Percentiles rank a stretch among this genome's conserved stretches.
Conservation (phyloP, 2,888 invertebrate genomes). For the Torymus auratus region DNA sequence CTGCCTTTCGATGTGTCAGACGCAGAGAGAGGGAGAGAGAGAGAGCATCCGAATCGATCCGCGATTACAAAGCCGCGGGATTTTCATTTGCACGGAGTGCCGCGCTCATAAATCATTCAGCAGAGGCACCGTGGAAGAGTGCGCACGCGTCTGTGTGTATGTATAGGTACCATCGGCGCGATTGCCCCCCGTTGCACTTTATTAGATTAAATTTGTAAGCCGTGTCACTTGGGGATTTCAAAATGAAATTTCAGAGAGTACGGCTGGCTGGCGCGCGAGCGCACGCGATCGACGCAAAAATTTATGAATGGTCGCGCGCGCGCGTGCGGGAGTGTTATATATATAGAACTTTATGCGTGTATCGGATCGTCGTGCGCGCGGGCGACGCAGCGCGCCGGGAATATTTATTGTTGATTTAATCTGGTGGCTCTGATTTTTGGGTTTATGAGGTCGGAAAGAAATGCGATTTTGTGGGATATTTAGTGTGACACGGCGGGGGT, state of each 20-base stretch:
- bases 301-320: slow-evolving; percentile 8
- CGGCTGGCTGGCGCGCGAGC: background rate
- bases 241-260: slow-evolving; percentile 18
- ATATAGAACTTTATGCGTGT: too few relatives aligned
- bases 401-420: slow-evolving; percentile 4
- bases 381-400: background rate
- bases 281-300: background rate
- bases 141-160: background rate
- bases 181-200: slow-evolving; percentile 32
- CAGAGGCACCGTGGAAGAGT: background rate
- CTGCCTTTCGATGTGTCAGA: too few relatives aligned
- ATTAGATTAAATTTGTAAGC: slow-evolving; percentile 51
- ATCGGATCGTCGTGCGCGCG: too few relatives aligned
- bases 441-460: background rate
- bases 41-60: slow-evolving; percentile 24
- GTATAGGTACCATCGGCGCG: too few relatives aligned
- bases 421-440: background rate
- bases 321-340: too few relatives aligned
- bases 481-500: too few relatives aligned
- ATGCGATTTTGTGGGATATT: too few relatives aligned
- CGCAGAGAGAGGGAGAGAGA: background rate
- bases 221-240: slow-evolving; percentile 28
- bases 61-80: slow-evolving; percentile 45
- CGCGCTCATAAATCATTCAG: slow-evolving; percentile 47
- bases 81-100: slow-evolving; percentile 49